Evolutionary conservation across 2,113 vertebrate species (phyloP), one percentile per base, ranked within the genome.

Genomic region (Terrapene triunguis): DNA sequence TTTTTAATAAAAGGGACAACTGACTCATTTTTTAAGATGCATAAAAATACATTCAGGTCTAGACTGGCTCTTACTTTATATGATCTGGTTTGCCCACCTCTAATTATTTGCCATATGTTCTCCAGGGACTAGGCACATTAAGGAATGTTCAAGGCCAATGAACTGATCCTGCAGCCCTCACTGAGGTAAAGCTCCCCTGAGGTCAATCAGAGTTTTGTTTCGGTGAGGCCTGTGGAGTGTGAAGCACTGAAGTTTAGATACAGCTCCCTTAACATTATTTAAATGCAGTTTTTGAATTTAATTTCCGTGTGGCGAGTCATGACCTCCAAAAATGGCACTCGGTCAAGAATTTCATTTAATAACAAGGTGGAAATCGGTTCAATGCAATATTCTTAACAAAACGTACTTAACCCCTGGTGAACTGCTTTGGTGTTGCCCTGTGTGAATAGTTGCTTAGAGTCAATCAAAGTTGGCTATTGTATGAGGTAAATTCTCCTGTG

Each of bases 331-430:
- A 89, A 93, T 95, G 94, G 93, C 95, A 92, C 27, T 10, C 10
- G 65, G 59, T 90, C 94, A 85, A 84, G 90, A 84, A 93, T 94
- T 86, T 50, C 92, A 57, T 92, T 93, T 91, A 92, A 93, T 84
- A 84, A 91, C 65, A 85, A 80, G 10, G 91, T 0, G 90, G 95
- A 97, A 95, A 96, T 90, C 84, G 87, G 90, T 8, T 97, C 95
- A 85, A 65, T 47, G 88, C 65, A 95, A 89, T 92, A 81, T 89
- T 95, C 90, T 84, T 54, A 89, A 92, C 12, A 82, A 94, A 92
- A 91, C 90, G 89, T 89, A 81, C 89, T 95, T 91, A 93, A 89
- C 82, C 81, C 94, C 84, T 85, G 69, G 25, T 69, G 93, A 97
- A 94, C 94, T 8, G 3, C 76, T 87, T 8, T 1, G 69, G 4